Conservation (phyloP, 2,113 vertebrate species). For the Oryctolagus cuniculus region mOryCun1.1 NC_091435.1:144021501-144022000, state of each 20-base stretch:
- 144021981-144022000: neutral
- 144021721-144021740: conserved; percentile 14
- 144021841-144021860: neutral
- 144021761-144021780: neutral
- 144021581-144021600: conserved; percentile 11
- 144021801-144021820: neutral
- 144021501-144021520: neutral
- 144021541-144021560: conserved; percentile 32
- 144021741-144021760: neutral
- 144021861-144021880: neutral
- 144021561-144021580: conserved; percentile 17
- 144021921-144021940: neutral
- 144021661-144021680: neutral
- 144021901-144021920: neutral
- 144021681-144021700: neutral
- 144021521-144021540: conserved; percentile 5
- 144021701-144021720: neutral
- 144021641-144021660: too few species aligned
- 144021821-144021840: neutral
- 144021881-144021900: neutral
- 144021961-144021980: neutral
- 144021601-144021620: neutral
- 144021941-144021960: neutral
- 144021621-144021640: too few species aligned
- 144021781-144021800: neutral